Base-by-base conservation (phyloP, 2,888 invertebrate species). In the Pharmacophagus antenor region DNA sequence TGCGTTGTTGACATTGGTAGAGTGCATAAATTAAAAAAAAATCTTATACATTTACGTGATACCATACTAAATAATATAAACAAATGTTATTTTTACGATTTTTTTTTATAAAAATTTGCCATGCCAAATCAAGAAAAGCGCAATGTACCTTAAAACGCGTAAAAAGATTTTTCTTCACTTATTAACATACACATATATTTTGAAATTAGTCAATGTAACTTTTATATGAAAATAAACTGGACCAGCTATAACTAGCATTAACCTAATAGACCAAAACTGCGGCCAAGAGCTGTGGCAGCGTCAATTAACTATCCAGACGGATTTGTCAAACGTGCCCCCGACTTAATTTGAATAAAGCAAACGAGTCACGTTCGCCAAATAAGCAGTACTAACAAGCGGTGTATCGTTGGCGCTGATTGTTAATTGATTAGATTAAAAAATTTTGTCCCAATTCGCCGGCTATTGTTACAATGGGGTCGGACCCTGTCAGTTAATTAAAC, bases 371-470 rank as follows among this genome's bases (percentile, higher is more conserved):
- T 89, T 80, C 84, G 62, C 73, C 82, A 88, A 89, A 90, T 90
- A 90, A 88, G 82, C 85, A 86, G 83, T 76, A 80, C 83, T 88
- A 89, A 90, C 89, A 86, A 89, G 88, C 85, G 84, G 84, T 85
- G 84, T 89, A 88, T 89, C 88, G 87, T 80, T 89, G 85, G 86
- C 88, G 84, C 87, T 91, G 91, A 91, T 91, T 91, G 91, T 84
- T 91, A 91, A 91, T 91, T 91, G 91, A 91, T 91, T 89, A 82
- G 85, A 90, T 91, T 91, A 89, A 88, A 89, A 90, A 88, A 79
- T 85, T 88, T 81, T 82, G 72, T 31, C 76, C 84, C 82, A 85
- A 88, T 84, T 82, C 83, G 61, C 76, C 71, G 78, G 75, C 80
- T 80, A 88, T 88, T 88, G 87, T 87, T 79, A 79, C 83, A 77